Evolutionary conservation across 2,113 vertebrate genomes (phyloP).

Genomic region (Dasyurus viverrinus): DNA sequence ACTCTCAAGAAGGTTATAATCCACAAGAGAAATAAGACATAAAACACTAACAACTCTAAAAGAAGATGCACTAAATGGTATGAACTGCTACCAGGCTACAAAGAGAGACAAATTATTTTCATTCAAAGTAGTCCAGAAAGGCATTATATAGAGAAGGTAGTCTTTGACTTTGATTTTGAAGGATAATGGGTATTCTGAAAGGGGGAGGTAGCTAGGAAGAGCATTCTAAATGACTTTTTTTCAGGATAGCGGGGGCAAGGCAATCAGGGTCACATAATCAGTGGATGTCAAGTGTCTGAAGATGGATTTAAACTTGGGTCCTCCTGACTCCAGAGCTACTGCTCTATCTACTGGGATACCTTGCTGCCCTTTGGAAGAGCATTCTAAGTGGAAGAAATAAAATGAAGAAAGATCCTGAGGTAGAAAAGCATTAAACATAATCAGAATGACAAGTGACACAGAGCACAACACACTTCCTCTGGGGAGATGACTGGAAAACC

Average conservation of each 20-base stretch:
- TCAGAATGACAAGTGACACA: not conserved
- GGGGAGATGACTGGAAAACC: not conserved
- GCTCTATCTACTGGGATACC: too few species aligned
- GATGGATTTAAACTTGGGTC: too few species aligned
- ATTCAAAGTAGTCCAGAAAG: not conserved
- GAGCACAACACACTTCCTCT: not conserved
- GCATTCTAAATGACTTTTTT: not conserved
- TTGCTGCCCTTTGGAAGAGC: not conserved
- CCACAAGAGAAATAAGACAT: not conserved
- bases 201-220: not conserved
- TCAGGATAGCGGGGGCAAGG: too few species aligned
- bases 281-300: not conserved
- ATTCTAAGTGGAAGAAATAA: not conserved
- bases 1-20: slow-evolving; percentile 10
- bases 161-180: not conserved
- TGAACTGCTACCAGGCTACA: not conserved
- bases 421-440: not conserved
- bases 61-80: not conserved
- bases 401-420: not conserved
- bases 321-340: too few species aligned
- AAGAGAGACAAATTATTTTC: not conserved
- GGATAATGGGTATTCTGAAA: not conserved
- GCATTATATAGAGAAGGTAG: not conserved
- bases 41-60: slow-evolving; percentile 1
- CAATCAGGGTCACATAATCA: too few species aligned